Evolutionary conservation across 1,140 invertebrate species (phyloP), one percentile per base, ranked within the genome.

Genomic region (Bradysia coprophila): DNA sequence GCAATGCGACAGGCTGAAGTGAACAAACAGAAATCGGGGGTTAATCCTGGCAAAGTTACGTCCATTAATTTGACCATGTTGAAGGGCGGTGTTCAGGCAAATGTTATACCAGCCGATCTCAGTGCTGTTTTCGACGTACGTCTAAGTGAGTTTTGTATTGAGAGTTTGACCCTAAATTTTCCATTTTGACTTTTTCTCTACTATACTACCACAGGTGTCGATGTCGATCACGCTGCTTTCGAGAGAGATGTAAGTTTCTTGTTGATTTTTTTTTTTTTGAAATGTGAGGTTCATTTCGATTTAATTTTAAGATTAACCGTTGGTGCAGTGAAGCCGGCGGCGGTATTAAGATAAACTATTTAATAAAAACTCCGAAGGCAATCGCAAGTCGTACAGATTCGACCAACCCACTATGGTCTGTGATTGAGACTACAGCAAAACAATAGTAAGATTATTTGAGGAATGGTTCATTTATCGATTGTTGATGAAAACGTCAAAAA

Each of bases 41-140:
- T 77, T 5, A 76, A 43, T 68, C 63, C 3, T 23, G 84, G 85
- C 11, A 78, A 88, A 62, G 80, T 91, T 1, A 84, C 81, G 1
- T 78, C 83, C 5, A 57, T 90, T 0, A 93, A 93, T 66, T 63
- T 91, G 40, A 92, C 83, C 0, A 75, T 75, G 61, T 44, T 90
- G 63, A 61, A 45, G 70, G 88, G 88, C 46, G 89, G 89, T 24
- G 72, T 89, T 2, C 87, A 91, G 57, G 61, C 69, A 10, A 95
- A 95, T 59, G 85, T 94, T 2, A 68, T 93, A 36, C 90, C 90
- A 2, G 71, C 76, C 41, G 73, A 83, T 51, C 58, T 92, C 19
- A 65, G 59, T 0, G 78, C 74, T 2, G 65, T 64, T n/a, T 86
- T 91, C 56, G 88, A 94, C 55, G 64, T 87, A 34, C 70, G 89